Evolutionary conservation across 2,888 invertebrate genomes (phyloP).

Genomic region (Dryobota labecula): DNA sequence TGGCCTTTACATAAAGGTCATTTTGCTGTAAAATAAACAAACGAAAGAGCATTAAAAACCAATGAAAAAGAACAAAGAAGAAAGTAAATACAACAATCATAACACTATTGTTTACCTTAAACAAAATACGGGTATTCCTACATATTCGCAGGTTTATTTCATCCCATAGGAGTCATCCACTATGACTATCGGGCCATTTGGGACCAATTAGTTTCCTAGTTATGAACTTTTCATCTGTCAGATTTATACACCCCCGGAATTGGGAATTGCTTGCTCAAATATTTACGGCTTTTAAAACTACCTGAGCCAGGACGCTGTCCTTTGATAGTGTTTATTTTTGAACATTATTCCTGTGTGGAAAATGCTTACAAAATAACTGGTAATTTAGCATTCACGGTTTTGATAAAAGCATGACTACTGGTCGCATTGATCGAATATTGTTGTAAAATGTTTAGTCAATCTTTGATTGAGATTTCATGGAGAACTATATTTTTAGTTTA

Average conservation of each 20-base stretch:
- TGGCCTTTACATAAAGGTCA: slow-evolving; percentile 8
- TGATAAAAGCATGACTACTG: background rate
- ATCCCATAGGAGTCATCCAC: slow-evolving; percentile 76
- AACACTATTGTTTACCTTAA: slow-evolving; percentile 46
- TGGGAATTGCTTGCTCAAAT: slow-evolving; percentile 69
- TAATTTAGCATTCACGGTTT: background rate
- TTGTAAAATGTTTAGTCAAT: background rate
- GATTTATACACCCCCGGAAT: slow-evolving; percentile 70
- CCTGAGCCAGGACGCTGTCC: slow-evolving; percentile 31
- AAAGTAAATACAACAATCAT: slow-evolving; percentile 30
- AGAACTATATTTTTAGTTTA: background rate
- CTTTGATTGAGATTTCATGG: background rate
- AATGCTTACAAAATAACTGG: background rate
- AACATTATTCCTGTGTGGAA: background rate
- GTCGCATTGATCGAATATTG: too few relatives aligned
- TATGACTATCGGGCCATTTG: slow-evolving; percentile 76
- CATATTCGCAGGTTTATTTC: slow-evolving; percentile 62
- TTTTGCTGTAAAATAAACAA: slow-evolving; percentile 1
- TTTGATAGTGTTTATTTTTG: slow-evolving; percentile 43
- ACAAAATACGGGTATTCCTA: slow-evolving; percentile 51
- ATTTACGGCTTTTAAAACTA: slow-evolving; percentile 66
- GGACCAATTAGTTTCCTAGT: slow-evolving; percentile 85
- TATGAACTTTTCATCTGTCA: slow-evolving; percentile 83
- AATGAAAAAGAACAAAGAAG: slow-evolving; percentile 23
- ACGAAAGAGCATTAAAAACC: slow-evolving; percentile 6